Conservation (phyloP, 2,113 vertebrate genomes). For the Eolophus roseicapilla region DNA sequence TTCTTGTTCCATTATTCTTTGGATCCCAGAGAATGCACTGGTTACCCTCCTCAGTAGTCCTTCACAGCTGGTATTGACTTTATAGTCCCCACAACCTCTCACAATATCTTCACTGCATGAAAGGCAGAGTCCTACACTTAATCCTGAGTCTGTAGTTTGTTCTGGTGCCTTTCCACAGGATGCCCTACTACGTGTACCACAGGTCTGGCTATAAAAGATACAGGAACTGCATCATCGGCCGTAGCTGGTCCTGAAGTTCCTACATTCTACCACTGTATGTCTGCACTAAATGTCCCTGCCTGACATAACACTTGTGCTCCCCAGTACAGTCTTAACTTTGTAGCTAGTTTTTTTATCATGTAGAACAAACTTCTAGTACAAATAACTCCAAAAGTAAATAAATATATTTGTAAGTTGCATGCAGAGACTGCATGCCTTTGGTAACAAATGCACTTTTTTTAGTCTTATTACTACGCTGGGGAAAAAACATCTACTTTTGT, state of each 20-base stretch:
- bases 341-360: background rate
- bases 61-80: background rate
- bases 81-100: background rate
- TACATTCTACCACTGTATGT: background rate
- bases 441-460: background rate
- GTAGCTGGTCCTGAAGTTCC: background rate
- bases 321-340: background rate
- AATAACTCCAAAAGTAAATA: background rate
- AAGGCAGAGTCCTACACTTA: background rate
- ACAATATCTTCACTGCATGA: background rate
- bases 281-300: background rate
- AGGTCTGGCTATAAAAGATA: background rate
- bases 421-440: background rate
- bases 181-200: fast-evolving
- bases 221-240: background rate
- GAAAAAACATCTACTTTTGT: background rate
- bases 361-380: background rate
- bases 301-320: background rate
- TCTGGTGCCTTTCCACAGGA: background rate
- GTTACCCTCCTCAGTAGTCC: background rate
- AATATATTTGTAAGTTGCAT: background rate
- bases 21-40: background rate
- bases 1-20: background rate
- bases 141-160: background rate
- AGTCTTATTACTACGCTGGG: background rate